Evolutionary conservation across 2,888 invertebrate genomes (phyloP).

Genomic region (Rhamnusium bicolor): DNA sequence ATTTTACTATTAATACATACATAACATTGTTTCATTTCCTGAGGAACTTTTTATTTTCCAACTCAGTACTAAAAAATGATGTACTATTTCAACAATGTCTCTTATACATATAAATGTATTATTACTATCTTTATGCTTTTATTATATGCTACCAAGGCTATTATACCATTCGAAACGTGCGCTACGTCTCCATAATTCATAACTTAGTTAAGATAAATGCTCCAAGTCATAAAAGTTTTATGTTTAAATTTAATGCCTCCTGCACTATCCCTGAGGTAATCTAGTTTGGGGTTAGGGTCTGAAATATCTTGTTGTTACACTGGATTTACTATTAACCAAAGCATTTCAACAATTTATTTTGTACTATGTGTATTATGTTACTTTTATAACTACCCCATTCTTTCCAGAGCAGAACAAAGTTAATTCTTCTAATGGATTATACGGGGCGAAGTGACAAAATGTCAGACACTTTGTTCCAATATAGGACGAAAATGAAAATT

Average conservation of each 20-base stretch:
- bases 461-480: neutral
- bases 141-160: slow-evolving; percentile 9
- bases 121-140: slow-evolving; percentile 16
- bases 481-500: no score
- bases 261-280: slow-evolving; percentile 18
- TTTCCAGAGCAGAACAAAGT: neutral
- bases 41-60: neutral
- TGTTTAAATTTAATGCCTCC: slow-evolving; percentile 29
- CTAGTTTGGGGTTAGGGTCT: neutral
- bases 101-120: slow-evolving; percentile 19
- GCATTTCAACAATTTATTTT: neutral
- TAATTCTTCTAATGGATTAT: neutral
- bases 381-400: neutral
- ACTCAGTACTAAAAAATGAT: neutral
- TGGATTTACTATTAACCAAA: neutral
- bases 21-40: no score
- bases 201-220: slow-evolving; percentile 29
- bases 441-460: neutral
- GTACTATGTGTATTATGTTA: neutral
- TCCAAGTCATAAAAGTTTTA: slow-evolving; percentile 23
- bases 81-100: slow-evolving; percentile 12
- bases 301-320: neutral
- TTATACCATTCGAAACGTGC: slow-evolving; percentile 16
- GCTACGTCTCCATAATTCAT: slow-evolving; percentile 24
- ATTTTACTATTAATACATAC: no score